Evolutionary conservation across 2,888 invertebrate species (phyloP).

Genomic region (Agrochola macilenta): DNA sequence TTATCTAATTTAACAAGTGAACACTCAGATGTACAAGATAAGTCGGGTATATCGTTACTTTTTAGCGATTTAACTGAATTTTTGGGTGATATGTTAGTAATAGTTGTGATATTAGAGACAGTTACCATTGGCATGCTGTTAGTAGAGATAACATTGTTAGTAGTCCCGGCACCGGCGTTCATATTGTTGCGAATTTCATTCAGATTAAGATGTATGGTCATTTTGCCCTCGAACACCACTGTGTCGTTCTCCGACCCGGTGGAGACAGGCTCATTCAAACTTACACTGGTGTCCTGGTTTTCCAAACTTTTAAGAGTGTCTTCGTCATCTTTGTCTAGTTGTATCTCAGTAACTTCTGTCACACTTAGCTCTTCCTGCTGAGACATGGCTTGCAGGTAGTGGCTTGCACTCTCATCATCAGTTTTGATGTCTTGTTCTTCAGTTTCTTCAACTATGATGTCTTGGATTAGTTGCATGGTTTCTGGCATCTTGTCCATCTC

Average conservation of each 20-base stretch:
- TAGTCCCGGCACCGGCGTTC: conserved; percentile 86
- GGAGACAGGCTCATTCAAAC: conserved; percentile 88
- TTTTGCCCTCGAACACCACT: conserved; percentile 90
- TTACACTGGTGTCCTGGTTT: conserved; percentile 90
- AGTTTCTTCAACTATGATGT: conserved; percentile 86
- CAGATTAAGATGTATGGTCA: conserved; percentile 89
- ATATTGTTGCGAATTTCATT: conserved; percentile 88
- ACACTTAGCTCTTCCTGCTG: conserved; percentile 86
- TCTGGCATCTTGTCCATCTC: conserved; percentile 74
- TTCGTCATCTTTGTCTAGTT: conserved; percentile 89
- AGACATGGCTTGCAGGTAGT: conserved; percentile 85
- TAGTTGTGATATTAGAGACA: conserved; percentile 90
- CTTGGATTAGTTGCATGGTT: conserved; percentile 77
- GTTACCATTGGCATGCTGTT: conserved; percentile 90
- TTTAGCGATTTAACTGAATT: conserved; percentile 88
- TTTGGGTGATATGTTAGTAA: conserved; percentile 89
- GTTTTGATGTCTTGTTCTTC: conserved; percentile 84
- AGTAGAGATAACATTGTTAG: conserved; percentile 82
- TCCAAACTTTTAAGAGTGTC: conserved; percentile 89
- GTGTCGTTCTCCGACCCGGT: conserved; percentile 88
- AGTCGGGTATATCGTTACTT: conserved; percentile 77
- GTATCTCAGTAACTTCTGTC: conserved; percentile 87
- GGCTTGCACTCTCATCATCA: conserved; percentile 86
- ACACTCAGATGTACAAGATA: conserved; percentile 79
- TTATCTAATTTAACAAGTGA: conserved; percentile 75